Percentiles rank a stretch among this genome's conserved stretches.
Evolutionary conservation across 2,113 vertebrate genomes (phyloP).

Genomic region (Bombycilla garrulus): DNA sequence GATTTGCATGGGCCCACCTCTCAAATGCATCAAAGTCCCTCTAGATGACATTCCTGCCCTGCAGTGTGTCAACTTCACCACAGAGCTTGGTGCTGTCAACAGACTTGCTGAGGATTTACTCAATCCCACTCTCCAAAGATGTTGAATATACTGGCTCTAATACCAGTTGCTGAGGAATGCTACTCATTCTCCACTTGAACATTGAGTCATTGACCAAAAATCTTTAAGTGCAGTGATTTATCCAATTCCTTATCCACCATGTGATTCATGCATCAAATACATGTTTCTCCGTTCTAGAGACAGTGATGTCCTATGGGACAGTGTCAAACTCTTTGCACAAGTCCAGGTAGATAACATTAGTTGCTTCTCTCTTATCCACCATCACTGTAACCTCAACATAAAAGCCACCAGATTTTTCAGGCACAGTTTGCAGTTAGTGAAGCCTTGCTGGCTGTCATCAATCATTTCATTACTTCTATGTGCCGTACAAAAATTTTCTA

Average conservation of each 20-base stretch:
- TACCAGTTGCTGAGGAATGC: not conserved
- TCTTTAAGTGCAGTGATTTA: not conserved
- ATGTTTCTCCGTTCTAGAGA: not conserved
- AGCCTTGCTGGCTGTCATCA: not conserved
- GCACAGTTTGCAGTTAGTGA: not conserved
- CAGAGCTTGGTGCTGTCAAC: not conserved
- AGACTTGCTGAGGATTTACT: not conserved
- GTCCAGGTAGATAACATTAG: not conserved
- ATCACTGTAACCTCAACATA: not conserved
- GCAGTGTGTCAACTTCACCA: not conserved
- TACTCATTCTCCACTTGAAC: not conserved
- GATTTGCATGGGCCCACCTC: not conserved
- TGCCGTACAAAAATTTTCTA: not conserved
- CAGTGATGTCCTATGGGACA: no score
- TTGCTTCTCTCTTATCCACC: not conserved
- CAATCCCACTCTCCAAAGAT: not conserved
- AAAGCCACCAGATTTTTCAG: not conserved
- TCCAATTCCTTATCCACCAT: not conserved
- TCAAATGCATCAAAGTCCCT: rapidly evolving
- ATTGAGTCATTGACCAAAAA: not conserved
- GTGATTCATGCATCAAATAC: not conserved
- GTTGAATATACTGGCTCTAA: not conserved
- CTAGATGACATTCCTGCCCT: not conserved
- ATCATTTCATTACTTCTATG: not conserved
- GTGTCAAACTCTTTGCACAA: not conserved